Conservation (phyloP, 2,797 vertebrate species). For the Phrynocephalus vlangalii region DNA sequence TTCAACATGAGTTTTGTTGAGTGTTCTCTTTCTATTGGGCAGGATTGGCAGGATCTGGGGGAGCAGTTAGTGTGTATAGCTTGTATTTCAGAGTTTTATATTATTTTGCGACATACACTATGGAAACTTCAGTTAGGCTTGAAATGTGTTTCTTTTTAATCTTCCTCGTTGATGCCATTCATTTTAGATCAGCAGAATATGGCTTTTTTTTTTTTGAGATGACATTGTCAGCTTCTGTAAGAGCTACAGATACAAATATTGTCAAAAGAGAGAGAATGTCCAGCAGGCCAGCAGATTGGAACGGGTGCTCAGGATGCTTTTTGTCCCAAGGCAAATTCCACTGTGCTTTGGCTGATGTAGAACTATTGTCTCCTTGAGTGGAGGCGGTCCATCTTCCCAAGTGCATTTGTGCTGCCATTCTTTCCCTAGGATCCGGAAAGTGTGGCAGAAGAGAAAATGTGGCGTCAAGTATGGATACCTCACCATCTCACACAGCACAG, state of each 20-base stretch:
- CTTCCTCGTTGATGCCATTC: not conserved
- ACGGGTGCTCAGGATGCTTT: no score
- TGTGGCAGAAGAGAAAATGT: constrained; percentile 99
- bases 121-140: not conserved
- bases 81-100: no score
- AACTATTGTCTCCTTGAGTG: not conserved
- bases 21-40: no score
- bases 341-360: no score
- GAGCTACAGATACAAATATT: no score
- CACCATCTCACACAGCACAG: constrained; percentile 98
- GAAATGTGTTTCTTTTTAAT: not conserved
- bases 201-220: not conserved
- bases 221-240: not conserved
- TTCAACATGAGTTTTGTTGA: no score
- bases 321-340: no score
- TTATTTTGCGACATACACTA: no score
- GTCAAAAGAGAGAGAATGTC: no score
- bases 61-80: no score
- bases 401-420: not conserved
- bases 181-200: not conserved
- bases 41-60: no score
- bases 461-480: constrained; percentile 97
- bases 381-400: not conserved
- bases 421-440: constrained; percentile 90
- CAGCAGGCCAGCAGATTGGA: no score